Evolutionary conservation across 2,888 invertebrate genomes (phyloP).

Genomic region (Elmis aenea): DNA sequence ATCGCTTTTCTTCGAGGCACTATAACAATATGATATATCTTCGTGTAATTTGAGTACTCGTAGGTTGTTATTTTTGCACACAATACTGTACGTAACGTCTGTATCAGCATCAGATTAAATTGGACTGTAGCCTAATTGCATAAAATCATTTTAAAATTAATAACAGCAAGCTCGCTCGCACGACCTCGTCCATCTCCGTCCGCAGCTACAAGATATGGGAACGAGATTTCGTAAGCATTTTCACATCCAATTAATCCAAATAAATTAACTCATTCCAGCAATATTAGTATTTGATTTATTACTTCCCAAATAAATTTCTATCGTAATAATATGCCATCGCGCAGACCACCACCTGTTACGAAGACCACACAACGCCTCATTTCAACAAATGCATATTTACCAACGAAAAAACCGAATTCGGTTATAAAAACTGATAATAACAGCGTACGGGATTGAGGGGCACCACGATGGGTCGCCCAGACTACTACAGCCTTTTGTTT

Average conservation of each 20-base stretch:
- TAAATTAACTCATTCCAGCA: constrained; percentile 12
- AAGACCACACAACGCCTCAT: constrained; percentile 22
- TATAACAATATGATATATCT: too few species aligned
- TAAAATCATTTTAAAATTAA: too few species aligned
- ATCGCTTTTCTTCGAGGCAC: too few species aligned
- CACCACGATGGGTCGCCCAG: constrained; percentile 10
- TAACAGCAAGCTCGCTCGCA: too few species aligned
- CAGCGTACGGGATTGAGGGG: constrained; percentile 22
- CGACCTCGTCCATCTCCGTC: too few species aligned
- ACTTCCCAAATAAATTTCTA: constrained; percentile 16
- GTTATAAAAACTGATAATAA: constrained; percentile 29
- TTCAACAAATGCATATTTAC: constrained; percentile 16
- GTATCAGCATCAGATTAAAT: too few species aligned
- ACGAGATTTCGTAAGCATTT: too few species aligned
- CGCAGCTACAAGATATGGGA: too few species aligned
- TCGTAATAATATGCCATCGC: constrained; percentile 15
- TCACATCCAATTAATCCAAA: constrained; percentile 12
- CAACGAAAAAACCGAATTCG: constrained; percentile 22
- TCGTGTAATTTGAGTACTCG: too few species aligned
- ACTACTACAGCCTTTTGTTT: constrained; percentile 17
- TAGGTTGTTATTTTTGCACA: too few species aligned
- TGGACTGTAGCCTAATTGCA: too few species aligned
- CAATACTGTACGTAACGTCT: too few species aligned
- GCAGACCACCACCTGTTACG: constrained; percentile 21
- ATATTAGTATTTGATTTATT: constrained; percentile 21